phyloP scores from a whole-genome alignment of 2,888 invertebrate species.

The Eulithis prunata region DNA sequence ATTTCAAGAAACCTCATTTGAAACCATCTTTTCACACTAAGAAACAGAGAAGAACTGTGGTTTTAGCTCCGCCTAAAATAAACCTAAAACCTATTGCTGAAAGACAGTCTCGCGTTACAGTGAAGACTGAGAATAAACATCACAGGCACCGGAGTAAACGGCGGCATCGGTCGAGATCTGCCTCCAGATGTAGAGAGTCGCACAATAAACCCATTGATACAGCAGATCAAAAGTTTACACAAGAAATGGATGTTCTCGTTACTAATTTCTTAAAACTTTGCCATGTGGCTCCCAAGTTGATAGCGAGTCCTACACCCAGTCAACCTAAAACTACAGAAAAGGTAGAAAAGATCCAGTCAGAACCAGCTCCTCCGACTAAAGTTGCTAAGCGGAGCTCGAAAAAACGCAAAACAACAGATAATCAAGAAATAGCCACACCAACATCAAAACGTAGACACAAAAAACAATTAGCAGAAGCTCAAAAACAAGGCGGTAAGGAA shows the following conservation, averaged over 20 bases:
- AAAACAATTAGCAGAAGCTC: conserved; percentile 83
- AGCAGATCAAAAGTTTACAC: conserved; percentile 78
- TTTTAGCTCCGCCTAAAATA: conserved; percentile 78
- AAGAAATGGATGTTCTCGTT: conserved; percentile 77
- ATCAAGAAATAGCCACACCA: conserved; percentile 76
- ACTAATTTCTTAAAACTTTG: conserved; percentile 77
- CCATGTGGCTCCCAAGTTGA: conserved; percentile 75
- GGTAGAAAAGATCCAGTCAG: conserved; percentile 80
- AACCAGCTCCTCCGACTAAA: conserved; percentile 60
- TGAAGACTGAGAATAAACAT: conserved; percentile 77
- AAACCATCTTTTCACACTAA: conserved; percentile 77
- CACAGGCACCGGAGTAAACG: conserved; percentile 78
- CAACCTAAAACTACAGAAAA: conserved; percentile 77
- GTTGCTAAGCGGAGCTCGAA: conserved; percentile 87
- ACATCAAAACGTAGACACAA: conserved; percentile 85
- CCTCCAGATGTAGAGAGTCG: conserved; percentile 76
- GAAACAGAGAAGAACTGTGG: conserved; percentile 83
- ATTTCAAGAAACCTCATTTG: conserved; percentile 73
- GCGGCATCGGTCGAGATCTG: conserved; percentile 77
- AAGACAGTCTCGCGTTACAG: conserved; percentile 71
- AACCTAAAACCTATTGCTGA: conserved; percentile 75
- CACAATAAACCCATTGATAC: conserved; percentile 87
- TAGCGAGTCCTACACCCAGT: conserved; percentile 59
- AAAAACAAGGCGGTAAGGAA: conserved; percentile 81
- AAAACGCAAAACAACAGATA: conserved; percentile 87